Evolutionary conservation across 2,888 invertebrate species (phyloP).

Genomic region (Netelia melanura): DNA sequence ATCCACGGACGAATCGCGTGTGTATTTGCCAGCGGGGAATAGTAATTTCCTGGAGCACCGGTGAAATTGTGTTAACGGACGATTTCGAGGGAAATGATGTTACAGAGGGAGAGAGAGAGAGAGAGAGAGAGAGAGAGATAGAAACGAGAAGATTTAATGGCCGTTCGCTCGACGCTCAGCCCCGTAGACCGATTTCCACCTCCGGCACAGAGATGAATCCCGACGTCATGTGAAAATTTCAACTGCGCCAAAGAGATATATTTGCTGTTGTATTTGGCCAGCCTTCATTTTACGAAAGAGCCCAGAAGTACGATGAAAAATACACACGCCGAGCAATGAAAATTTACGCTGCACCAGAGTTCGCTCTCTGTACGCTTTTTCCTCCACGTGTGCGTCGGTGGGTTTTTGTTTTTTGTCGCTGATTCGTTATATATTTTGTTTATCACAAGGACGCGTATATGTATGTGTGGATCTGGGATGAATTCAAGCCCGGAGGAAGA

Average conservation of each 20-base stretch:
- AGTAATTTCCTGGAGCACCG: conserved; percentile 41
- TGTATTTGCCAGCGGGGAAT: conserved; percentile 32
- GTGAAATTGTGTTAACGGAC: conserved; percentile 43
- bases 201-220: background rate
- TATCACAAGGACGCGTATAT: too few species aligned
- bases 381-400: background rate
- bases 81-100: conserved; percentile 40
- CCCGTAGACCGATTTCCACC: conserved; percentile 23
- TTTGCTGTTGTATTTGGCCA: background rate
- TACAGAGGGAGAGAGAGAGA: background rate
- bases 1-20: conserved; percentile 27
- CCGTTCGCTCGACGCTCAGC: background rate
- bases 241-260: conserved; percentile 1
- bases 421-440: too few species aligned
- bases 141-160: conserved; percentile 30
- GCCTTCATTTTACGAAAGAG: conserved; percentile 8
- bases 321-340: conserved; percentile 16
- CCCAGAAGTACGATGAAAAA: conserved; percentile 12
- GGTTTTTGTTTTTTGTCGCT: background rate
- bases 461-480: too few species aligned
- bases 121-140: background rate
- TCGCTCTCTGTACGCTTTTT: background rate
- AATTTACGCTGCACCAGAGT: conserved; percentile 11
- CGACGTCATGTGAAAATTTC: background rate
- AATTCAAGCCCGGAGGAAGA: too few species aligned